A percentile compares a stretch with the other conserved stretches of the same genome.
These are phyloP conservation scores for Brachionichthys hirsutus DNA, from an alignment of 2,113 vertebrate species.

Conservation along the genomic window DNA sequence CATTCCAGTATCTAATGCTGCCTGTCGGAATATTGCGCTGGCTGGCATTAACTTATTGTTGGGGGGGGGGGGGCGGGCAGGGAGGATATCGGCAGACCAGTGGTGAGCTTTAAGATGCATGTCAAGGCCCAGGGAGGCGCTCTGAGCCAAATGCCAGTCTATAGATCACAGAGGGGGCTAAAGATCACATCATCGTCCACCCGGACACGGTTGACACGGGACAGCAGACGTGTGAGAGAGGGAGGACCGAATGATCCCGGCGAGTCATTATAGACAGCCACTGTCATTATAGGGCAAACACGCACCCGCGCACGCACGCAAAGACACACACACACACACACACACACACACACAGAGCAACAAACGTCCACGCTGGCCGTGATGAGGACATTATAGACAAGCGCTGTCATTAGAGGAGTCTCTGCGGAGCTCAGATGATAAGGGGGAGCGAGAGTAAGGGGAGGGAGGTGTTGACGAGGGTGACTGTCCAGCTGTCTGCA, in stretches of 20 bases:
- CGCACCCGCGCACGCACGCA: conserved; percentile 48
- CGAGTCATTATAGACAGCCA: conserved; percentile 78
- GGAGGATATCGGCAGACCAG: conserved; percentile 77
- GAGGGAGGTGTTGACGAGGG: conserved; percentile 36
- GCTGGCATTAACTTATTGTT: conserved; percentile 80
- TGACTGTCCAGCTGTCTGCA: conserved; percentile 61
- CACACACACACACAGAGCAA: conserved; percentile 17
- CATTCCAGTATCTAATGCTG: conserved; percentile 59
- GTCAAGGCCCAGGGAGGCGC: conserved; percentile 71
- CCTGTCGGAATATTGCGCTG: conserved; percentile 79
- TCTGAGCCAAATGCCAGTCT: conserved; percentile 99
- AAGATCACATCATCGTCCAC: conserved; percentile 97
- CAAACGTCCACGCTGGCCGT: conserved; percentile 43
- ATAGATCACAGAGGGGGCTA: conserved; percentile 96
- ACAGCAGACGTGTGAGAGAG: conserved; percentile 59
- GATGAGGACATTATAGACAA: conserved; percentile 95
- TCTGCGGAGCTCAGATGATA: conserved; percentile 88
- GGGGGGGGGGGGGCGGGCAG: conserved; percentile 22
- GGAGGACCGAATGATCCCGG: conserved; percentile 94
- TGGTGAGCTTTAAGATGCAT: conserved; percentile 90
- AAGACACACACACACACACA: conserved; percentile 19
- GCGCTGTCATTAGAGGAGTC: conserved; percentile 90
- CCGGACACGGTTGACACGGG: conserved; percentile 92
- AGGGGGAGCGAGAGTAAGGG: conserved; percentile 75
- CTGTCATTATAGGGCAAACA: conserved; percentile 72